Percentiles rank a stretch among this genome's conserved stretches.
Conservation (phyloP, 2,888 invertebrate species). For the Drosophila peninsularis region DNA sequence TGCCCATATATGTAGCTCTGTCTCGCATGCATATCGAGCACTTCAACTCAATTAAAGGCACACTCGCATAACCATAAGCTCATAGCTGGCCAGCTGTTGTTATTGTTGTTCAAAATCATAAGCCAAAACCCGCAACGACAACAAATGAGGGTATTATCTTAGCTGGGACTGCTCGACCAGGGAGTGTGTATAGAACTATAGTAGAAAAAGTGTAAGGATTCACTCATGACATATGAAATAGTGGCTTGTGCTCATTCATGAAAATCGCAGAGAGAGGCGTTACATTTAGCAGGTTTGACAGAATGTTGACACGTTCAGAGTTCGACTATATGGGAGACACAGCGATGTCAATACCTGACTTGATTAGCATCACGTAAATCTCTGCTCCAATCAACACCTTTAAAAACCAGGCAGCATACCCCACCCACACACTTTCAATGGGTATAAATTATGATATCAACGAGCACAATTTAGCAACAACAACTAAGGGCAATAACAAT, state of each 20-base stretch:
- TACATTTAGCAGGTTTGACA: no score
- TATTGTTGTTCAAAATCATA: conserved; percentile 57
- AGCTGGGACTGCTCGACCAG: conserved; percentile 1
- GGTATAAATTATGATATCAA: conserved; percentile 6
- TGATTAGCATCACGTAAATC: no score
- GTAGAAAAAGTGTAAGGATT: no score
- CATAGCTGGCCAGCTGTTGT: conserved; percentile 7
- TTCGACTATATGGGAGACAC: no score
- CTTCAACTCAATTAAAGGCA: conserved; percentile 72
- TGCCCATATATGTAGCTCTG: background rate
- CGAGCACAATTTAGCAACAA: background rate
- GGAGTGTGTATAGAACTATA: background rate
- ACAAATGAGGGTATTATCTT: background rate
- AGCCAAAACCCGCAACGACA: conserved; percentile 19
- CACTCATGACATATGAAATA: background rate
- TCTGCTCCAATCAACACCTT: no score
- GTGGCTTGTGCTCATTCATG: background rate
- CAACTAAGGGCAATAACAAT: background rate
- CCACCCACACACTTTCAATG: background rate
- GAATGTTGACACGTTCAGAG: no score
- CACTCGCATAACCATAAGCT: conserved; percentile 52
- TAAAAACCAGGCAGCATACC: no score
- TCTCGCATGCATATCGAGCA: conserved; percentile 22
- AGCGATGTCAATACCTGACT: no score
- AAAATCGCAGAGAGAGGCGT: conserved; percentile 8